Base-by-base conservation (phyloP, 2,888 invertebrate genomes). In the Ametastegia equiseti region DNA sequence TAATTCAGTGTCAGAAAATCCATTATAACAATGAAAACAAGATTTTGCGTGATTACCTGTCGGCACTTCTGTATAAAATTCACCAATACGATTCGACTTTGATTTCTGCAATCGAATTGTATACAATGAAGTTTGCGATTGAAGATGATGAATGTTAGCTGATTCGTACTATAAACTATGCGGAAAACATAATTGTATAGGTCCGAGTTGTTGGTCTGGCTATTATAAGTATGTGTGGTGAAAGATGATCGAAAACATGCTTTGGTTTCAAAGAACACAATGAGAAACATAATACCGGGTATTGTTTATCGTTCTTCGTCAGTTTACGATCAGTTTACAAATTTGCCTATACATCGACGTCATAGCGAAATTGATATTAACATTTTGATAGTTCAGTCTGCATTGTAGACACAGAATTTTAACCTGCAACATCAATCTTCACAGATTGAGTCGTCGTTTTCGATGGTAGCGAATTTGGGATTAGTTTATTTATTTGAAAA, bases 161-260 rank as follows among this genome's bases (percentile, higher is more conserved):
- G 7, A 11, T 54, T 19, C 1, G 54, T 23, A 50, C 9, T 19
- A 54, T 54, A 54, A 54, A 23, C 23, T 54, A 42, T 42, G 11
- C 42, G 42, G 42, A 11, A 54, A 54, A 54, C 54, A 23, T 54
- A 54, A 54, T 54, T 23, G 54, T 54, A n/a, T n/a, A 30, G 63
- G 7, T 33, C 13, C 1, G 33, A 13, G 33, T 67, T 42, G 54
- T 23, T 54, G 63, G 63, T 63, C 19, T 23, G 47, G 30, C 42
- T 42, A n/a, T n/a, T n/a, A n/a, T n/a, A 1, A 19, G 30, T 47
- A 71, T 47, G 47, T 71, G 11, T 39, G 27, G 47, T 47, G 71
- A 47, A 71, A 47, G 15, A 71, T 30, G 71, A 71, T 71, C 71
- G 47, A 23, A 45, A 71, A 45, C 30, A 67, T 63, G 39, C 9